Evolutionary conservation across 2,113 vertebrate species (phyloP), one percentile per base, ranked within the genome.

Genomic region (Ptychochromis oligacanthus): DNA sequence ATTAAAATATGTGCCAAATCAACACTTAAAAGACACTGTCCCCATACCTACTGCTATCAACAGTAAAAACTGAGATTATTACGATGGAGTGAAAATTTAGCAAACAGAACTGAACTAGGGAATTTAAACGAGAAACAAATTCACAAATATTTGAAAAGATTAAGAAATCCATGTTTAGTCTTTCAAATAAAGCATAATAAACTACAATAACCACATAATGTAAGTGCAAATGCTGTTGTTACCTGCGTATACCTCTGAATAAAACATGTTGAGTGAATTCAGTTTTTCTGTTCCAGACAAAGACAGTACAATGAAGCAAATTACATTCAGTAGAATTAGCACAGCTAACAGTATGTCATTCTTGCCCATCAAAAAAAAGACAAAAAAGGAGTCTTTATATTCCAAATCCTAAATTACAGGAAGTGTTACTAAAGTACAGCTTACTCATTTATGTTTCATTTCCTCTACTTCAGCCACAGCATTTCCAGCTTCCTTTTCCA

Each of bases 191-290:
- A 8, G 8, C 58, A 59, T 59, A 43, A 46, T 43, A 77, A 9
- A 60, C 17, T 46, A 49, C 40, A 46, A 46, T 3, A 60, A 59
- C 14, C 7, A 4, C 17, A 31, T 60, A 49, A 46, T 2, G 31
- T 4, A 79, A 60, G 67, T 64, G 86, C 1, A 59, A 75, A 77
- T 8, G 3, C 3, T 12, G 18, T 13, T 17, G 12, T 90, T 93
- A 96, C 95, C 95, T 95, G 93, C 80, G 22, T 94, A 95, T 28
- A 94, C 81, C 24, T 95, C 95, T 60, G 84, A 88, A 77, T 12
- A 95, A 87, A 95, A 86, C 95, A 95, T 95, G 84, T 60, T 87
- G 70, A 62, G 6, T 62, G 43, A 40, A 83, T 72, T 58, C 14
- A 34, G 80, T 24, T 36, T 70, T 56, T 58, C 56, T 36, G 58